phyloP scores from a whole-genome alignment of 2,797 vertebrate genomes.

The Tokudaia tokunoshimensis region DNA sequence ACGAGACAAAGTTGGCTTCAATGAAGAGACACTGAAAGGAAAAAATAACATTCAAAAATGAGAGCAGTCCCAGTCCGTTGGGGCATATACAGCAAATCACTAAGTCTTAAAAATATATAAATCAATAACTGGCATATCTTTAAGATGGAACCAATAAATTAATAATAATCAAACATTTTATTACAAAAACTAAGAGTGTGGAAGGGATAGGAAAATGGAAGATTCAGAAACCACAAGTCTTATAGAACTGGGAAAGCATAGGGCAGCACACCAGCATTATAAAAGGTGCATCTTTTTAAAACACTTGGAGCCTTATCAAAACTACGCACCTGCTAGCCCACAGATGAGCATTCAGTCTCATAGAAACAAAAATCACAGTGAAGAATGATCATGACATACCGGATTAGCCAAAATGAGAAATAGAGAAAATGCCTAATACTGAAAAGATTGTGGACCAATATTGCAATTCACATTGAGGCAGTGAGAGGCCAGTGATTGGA shows the following conservation, averaged over 20 bases:
- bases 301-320: background rate
- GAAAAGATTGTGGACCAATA: background rate
- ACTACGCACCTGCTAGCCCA: background rate
- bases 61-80: background rate
- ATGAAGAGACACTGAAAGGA: background rate
- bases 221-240: background rate
- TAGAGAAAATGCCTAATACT: background rate
- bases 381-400: background rate
- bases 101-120: slow-evolving; percentile 7
- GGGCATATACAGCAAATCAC: background rate
- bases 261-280: background rate
- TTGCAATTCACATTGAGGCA: no score
- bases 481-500: no score
- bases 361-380: background rate
- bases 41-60: background rate
- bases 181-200: background rate
- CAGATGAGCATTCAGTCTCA: background rate
- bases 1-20: background rate
- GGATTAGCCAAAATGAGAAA: slow-evolving; percentile 12
- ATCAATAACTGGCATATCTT: background rate
- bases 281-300: background rate
- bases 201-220: background rate
- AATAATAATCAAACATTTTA: background rate
- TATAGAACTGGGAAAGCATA: background rate
- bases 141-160: background rate